phyloP scores from a whole-genome alignment of 1,140 invertebrate genomes.

The Conus betulinus region DNA sequence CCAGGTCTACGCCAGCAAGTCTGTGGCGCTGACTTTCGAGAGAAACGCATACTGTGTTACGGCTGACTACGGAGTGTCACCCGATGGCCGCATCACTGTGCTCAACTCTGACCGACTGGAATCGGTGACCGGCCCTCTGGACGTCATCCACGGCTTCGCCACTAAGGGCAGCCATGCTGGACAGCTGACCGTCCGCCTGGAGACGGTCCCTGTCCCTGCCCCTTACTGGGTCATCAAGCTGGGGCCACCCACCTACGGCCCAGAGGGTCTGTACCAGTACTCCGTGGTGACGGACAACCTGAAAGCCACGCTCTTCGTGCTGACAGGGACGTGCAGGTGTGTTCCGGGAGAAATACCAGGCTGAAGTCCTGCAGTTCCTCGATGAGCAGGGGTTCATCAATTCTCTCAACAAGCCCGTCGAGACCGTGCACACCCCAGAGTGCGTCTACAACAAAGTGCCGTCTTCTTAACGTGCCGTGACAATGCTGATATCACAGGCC shows the following conservation, averaged over 20 bases:
- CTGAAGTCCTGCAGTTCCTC: constrained; percentile 49
- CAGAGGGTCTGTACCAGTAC: constrained; percentile 54
- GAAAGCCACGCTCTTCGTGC: constrained; percentile 55
- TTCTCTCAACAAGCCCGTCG: constrained; percentile 52
- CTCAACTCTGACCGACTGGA: constrained; percentile 54
- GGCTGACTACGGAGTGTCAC: constrained; percentile 52
- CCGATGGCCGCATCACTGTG: constrained; percentile 52
- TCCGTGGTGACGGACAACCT: constrained; percentile 57
- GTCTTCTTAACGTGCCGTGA: not conserved
- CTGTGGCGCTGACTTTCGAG: constrained; percentile 54
- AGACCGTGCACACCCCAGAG: constrained; percentile 54
- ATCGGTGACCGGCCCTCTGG: constrained; percentile 41
- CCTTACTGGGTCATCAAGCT: constrained; percentile 61
- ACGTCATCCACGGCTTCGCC: constrained; percentile 58
- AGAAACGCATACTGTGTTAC: constrained; percentile 52
- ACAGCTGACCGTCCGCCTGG: constrained; percentile 52
- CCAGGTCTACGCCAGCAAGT: constrained; percentile 58
- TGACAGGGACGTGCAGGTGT: constrained; percentile 52
- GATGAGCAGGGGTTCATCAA: constrained; percentile 51
- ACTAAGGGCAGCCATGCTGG: constrained; percentile 40
- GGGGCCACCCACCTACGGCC: constrained; percentile 52
- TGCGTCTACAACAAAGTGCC: constrained; percentile 50
- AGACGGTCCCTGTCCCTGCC: constrained; percentile 54
- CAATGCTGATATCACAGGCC: no score
- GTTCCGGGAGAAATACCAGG: constrained; percentile 43